Percentiles rank a stretch among this genome's conserved stretches.
phyloP scores from a whole-genome alignment of 1,140 invertebrate species.

The Notospermus geniculatus region DNA sequence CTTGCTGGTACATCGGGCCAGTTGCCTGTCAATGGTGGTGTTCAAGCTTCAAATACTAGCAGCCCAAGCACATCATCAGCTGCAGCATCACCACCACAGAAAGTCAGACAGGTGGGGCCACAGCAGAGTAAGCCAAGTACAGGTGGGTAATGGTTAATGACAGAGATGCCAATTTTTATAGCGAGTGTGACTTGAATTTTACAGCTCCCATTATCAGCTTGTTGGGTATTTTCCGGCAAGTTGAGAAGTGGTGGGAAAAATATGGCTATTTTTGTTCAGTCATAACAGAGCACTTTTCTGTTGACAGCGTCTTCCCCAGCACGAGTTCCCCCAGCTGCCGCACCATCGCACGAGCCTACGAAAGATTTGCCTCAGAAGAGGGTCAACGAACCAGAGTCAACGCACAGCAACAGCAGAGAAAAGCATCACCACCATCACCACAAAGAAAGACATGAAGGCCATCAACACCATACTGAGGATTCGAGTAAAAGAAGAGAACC shows the following conservation, averaged over 20 bases:
- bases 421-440: neutral
- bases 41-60: neutral
- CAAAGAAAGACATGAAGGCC: neutral
- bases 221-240: neutral
- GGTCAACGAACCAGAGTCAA: neutral
- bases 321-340: slow-evolving; percentile 22
- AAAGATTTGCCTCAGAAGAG: neutral
- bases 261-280: neutral
- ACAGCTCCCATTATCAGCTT: neutral
- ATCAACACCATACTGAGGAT: slow-evolving; percentile 5
- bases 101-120: neutral
- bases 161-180: too few species aligned
- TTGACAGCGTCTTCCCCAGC: slow-evolving; percentile 35
- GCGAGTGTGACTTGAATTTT: neutral
- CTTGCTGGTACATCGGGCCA: too few species aligned
- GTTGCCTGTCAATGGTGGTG: slow-evolving; percentile 10
- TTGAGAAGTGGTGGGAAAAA: neutral
- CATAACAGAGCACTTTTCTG: too few species aligned
- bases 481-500: slow-evolving; percentile 23
- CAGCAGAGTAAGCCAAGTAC: neutral
- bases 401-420: neutral
- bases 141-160: neutral
- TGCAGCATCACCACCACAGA: slow-evolving; percentile 2
- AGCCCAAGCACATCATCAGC: neutral
- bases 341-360: neutral